phyloP scores from a whole-genome alignment of 2,888 invertebrate species.

The Eumacrocentrus americanus region DNA sequence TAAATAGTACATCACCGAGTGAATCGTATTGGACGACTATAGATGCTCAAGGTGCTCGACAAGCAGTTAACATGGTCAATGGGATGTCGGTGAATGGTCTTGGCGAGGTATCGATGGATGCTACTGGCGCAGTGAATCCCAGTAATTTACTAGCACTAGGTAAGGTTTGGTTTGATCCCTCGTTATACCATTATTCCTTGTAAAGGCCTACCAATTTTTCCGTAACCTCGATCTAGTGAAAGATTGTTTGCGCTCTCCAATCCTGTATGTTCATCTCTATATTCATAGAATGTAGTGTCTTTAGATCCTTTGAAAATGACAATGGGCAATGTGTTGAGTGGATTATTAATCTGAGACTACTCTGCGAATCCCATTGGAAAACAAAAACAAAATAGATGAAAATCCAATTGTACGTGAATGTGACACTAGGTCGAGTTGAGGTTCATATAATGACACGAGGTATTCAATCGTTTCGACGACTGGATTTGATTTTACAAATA shows the following conservation, averaged over 20 bases:
- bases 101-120: conserved; percentile 76
- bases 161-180: conserved; percentile 48
- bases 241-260: conserved; percentile 5
- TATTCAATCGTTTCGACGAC: conserved; percentile 18
- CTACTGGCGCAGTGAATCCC: conserved; percentile 66
- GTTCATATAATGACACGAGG: conserved; percentile 13
- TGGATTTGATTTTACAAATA: conserved; percentile 29
- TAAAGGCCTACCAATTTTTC: conserved; percentile 23
- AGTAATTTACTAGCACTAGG: conserved; percentile 60
- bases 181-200: conserved; percentile 40
- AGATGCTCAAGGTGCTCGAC: conserved; percentile 74
- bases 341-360: not conserved
- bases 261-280: conserved; percentile 10
- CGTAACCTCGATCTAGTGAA: not conserved
- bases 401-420: conserved; percentile 20
- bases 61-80: conserved; percentile 76
- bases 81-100: conserved; percentile 78
- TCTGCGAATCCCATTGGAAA: not conserved
- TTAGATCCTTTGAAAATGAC: not conserved
- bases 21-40: conserved; percentile 90
- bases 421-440: conserved; percentile 22
- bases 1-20: conserved; percentile 88
- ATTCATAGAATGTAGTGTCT: conserved; percentile 4
- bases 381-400: conserved; percentile 1
- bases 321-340: not conserved